These are phyloP conservation scores for Gallinago undulata DNA, from an alignment of 2,113 vertebrate genomes.

Conservation along the genomic window DNA sequence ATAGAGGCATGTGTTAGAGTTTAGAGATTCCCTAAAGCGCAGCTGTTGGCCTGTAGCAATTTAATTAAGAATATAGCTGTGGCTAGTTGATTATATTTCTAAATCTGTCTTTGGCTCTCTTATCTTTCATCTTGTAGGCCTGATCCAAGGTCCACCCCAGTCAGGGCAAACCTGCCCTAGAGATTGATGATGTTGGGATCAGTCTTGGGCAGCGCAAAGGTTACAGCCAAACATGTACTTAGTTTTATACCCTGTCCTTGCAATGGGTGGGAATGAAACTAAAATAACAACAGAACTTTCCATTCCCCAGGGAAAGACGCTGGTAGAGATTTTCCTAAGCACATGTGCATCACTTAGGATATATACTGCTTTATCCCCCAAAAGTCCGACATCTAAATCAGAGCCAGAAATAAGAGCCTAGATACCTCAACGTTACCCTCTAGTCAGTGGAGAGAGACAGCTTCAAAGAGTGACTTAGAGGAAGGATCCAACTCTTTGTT, in stretches of 20 bases:
- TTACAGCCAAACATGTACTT: background rate
- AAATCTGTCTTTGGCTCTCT: background rate
- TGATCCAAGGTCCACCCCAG: background rate
- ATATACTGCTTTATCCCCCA: background rate
- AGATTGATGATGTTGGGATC: background rate
- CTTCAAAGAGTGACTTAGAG: background rate
- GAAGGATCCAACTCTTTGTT: background rate
- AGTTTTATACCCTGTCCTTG: background rate
- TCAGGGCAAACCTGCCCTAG: background rate
- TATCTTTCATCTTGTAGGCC: background rate
- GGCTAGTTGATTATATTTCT: background rate
- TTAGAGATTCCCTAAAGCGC: constrained; percentile 23
- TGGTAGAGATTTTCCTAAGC: background rate
- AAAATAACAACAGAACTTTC: constrained; percentile 6
- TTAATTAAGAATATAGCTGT: background rate
- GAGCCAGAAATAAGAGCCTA: background rate
- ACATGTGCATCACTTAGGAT: background rate
- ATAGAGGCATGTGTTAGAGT: constrained; percentile 7
- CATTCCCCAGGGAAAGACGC: background rate
- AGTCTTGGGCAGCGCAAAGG: background rate
- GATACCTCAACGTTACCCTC: background rate
- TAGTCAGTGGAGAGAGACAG: background rate
- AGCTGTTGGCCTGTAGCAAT: background rate
- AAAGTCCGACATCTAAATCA: background rate
- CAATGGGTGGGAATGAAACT: background rate